Percentiles rank a stretch among this genome's conserved stretches.
Evolutionary conservation across 2,888 invertebrate species (phyloP).

Genomic region (Carterocephalus palaemon): DNA sequence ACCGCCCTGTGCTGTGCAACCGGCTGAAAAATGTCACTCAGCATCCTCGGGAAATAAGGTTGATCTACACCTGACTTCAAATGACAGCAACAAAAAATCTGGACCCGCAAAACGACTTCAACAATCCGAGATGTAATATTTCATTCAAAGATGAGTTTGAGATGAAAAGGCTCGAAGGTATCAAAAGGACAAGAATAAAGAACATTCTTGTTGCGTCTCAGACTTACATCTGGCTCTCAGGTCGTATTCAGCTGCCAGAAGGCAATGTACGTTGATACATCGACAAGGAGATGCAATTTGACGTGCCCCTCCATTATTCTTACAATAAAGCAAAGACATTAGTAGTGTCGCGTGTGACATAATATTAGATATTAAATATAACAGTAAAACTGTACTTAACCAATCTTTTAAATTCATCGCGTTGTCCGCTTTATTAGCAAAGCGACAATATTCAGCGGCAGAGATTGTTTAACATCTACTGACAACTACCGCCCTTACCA

Average conservation of each 20-base stretch:
- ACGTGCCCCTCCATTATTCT: conserved; percentile 37
- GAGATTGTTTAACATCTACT: too few relatives aligned
- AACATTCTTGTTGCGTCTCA: background rate
- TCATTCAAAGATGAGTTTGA: conserved; percentile 17
- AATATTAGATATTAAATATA: too few relatives aligned
- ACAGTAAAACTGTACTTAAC: too few relatives aligned
- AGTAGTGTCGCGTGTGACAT: too few relatives aligned
- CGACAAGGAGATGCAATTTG: conserved; percentile 52
- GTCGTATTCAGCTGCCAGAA: conserved; percentile 41
- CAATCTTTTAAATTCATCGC: too few relatives aligned
- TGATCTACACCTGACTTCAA: conserved; percentile 53
- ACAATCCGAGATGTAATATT: conserved; percentile 17
- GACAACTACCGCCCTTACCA: too few relatives aligned
- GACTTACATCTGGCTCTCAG: conserved; percentile 12
- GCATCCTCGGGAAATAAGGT: conserved; percentile 52
- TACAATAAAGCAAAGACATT: too few relatives aligned
- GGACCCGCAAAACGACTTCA: conserved; percentile 7
- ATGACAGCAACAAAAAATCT: conserved; percentile 37
- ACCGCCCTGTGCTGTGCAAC: conserved; percentile 56
- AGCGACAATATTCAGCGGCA: too few relatives aligned
- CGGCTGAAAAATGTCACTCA: conserved; percentile 66
- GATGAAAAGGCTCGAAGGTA: conserved; percentile 9
- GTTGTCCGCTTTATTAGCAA: too few relatives aligned
- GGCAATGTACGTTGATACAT: conserved; percentile 69
- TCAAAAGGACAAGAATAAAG: conserved; percentile 1